phyloP scores from a whole-genome alignment of 2,113 vertebrate genomes.

The Morone saxatilis region DNA sequence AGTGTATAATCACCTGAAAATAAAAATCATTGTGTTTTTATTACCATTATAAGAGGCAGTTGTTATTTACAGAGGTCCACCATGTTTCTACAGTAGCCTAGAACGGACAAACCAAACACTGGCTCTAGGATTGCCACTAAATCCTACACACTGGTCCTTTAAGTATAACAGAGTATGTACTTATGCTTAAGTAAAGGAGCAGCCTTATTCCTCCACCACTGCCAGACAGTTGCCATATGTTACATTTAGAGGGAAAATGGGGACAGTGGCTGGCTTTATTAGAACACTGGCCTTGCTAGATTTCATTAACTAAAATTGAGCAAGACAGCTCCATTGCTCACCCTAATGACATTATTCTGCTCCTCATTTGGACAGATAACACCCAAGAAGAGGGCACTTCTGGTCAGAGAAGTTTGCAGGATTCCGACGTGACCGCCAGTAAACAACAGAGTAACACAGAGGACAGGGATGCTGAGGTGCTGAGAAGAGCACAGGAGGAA shows the following conservation, averaged over 20 bases:
- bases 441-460: conserved; percentile 25
- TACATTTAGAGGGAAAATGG: background rate
- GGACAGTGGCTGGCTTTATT: background rate
- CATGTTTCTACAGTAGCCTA: too few relatives aligned
- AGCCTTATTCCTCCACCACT: background rate
- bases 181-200: background rate
- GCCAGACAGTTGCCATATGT: background rate
- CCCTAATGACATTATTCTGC: conserved; percentile 11
- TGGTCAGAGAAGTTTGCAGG: conserved; percentile 15
- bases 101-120: too few relatives aligned
- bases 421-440: conserved; percentile 1
- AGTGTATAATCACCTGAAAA: too few relatives aligned
- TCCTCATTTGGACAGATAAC: conserved; percentile 46
- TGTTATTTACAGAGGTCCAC: too few relatives aligned
- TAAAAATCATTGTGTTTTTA: too few relatives aligned
- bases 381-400: conserved; percentile 6
- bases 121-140: too few relatives aligned
- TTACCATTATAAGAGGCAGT: too few relatives aligned
- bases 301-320: conserved; percentile 32
- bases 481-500: conserved; percentile 76
- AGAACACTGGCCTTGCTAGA: background rate
- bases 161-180: too few relatives aligned
- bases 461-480: conserved; percentile 66
- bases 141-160: too few relatives aligned
- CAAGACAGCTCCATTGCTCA: background rate